Percentiles rank a stretch among this genome's conserved stretches.
These are phyloP conservation scores for Ascaphus truei DNA, from an alignment of 2,113 vertebrate species.

Conservation along the genomic window DNA sequence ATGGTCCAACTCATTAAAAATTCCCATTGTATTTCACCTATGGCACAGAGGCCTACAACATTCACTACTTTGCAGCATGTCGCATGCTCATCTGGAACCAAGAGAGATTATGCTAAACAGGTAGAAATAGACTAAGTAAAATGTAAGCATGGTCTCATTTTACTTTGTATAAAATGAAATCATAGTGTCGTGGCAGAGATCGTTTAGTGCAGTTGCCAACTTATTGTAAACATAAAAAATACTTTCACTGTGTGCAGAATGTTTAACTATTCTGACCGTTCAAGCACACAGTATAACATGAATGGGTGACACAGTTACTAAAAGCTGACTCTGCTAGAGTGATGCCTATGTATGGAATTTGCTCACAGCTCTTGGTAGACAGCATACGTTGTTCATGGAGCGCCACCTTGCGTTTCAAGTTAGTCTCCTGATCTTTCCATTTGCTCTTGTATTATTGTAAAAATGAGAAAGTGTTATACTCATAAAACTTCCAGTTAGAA, in stretches of 20 bases:
- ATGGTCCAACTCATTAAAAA: too few relatives aligned
- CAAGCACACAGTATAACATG: not conserved
- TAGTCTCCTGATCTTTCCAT: too few relatives aligned
- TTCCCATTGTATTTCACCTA: too few relatives aligned
- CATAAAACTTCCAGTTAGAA: too few relatives aligned
- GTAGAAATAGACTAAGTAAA: not conserved
- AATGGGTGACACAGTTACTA: conserved; percentile 4
- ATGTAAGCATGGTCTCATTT: not conserved
- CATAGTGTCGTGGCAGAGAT: not conserved
- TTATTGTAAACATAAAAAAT: not conserved
- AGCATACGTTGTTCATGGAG: conserved; percentile 4
- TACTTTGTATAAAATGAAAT: not conserved
- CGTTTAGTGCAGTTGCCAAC: not conserved
- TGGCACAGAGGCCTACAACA: too few relatives aligned
- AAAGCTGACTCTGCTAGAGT: not conserved
- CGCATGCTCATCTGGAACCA: too few relatives aligned
- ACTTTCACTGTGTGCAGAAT: not conserved
- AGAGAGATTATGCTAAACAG: too few relatives aligned
- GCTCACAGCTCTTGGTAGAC: not conserved
- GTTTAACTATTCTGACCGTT: not conserved
- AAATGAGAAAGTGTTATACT: too few relatives aligned
- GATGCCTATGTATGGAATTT: conserved; percentile 15
- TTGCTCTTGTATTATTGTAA: too few relatives aligned
- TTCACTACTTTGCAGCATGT: too few relatives aligned
- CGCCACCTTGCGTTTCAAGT: conserved; percentile 13